phyloP scores from a whole-genome alignment of 2,113 vertebrate genomes.

The Calypte anna region DNA sequence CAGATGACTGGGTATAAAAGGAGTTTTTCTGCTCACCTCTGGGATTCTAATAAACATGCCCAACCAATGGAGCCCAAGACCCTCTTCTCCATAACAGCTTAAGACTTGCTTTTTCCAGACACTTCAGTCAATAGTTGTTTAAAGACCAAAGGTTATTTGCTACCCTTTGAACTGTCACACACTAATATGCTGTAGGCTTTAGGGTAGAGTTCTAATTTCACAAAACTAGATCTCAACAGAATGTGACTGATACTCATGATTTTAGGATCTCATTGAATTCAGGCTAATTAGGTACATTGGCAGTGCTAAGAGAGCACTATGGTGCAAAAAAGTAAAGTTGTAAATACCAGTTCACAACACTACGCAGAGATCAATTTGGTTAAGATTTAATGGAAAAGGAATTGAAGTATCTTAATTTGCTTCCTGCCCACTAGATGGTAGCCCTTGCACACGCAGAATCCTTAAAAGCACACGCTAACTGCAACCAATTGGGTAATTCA shows the following conservation, averaged over 20 bases:
- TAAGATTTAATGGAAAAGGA: background rate
- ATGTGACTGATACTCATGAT: background rate
- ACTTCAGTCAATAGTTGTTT: background rate
- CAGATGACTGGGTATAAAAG: background rate
- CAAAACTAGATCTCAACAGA: background rate
- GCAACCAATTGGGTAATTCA: fast-evolving
- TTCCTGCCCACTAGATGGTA: conserved; percentile 20
- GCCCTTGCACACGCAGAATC: fast-evolving
- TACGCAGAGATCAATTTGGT: background rate
- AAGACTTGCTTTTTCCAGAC: background rate
- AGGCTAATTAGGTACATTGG: background rate
- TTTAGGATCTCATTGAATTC: background rate
- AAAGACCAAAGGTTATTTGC: background rate
- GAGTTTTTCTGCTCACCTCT: background rate
- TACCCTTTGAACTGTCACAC: background rate
- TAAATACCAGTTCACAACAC: background rate
- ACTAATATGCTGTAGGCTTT: background rate
- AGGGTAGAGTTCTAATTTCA: background rate
- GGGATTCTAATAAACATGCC: background rate
- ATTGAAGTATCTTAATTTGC: background rate
- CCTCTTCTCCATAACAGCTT: background rate
- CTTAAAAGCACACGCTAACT: background rate
- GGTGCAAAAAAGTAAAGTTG: background rate
- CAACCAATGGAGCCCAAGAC: background rate
- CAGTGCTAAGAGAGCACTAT: background rate